Percentiles rank a stretch among this genome's conserved stretches.
These are phyloP conservation scores for Trissolcus brochymenae DNA, from an alignment of 2,888 invertebrate species.

Conservation along the genomic window DNA sequence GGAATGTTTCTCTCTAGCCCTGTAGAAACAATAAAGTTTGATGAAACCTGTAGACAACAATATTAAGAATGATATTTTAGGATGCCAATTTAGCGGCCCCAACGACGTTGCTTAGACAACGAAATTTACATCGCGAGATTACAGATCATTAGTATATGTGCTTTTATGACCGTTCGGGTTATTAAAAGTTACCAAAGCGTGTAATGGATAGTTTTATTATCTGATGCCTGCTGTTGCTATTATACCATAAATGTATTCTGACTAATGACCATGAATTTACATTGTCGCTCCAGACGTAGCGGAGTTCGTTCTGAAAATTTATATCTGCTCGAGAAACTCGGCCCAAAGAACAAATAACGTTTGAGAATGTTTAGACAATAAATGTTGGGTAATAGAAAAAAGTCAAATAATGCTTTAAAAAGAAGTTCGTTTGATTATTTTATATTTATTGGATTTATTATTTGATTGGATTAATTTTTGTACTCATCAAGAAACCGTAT, in stretches of 20 bases:
- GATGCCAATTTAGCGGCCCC: conserved; percentile 29
- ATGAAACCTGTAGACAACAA: conserved; percentile 27
- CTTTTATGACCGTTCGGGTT: conserved; percentile 10
- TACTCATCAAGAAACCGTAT: too few species aligned
- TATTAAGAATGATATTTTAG: conserved; percentile 19
- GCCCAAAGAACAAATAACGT: conserved; percentile 3
- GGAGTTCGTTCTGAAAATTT: not conserved
- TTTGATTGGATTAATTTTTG: too few species aligned
- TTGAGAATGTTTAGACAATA: not conserved
- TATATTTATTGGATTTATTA: too few species aligned
- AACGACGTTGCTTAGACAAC: conserved; percentile 28
- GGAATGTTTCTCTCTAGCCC: not conserved
- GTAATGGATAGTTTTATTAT: conserved; percentile 35
- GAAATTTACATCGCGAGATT: conserved; percentile 22
- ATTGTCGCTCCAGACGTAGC: conserved; percentile 8
- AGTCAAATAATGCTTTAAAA: too few species aligned
- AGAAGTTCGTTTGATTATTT: too few species aligned
- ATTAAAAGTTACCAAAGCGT: conserved; percentile 14
- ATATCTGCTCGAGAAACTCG: too few species aligned
- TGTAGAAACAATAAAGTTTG: conserved; percentile 26
- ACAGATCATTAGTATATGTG: conserved; percentile 21
- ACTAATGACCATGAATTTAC: conserved; percentile 33
- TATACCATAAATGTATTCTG: conserved; percentile 24
- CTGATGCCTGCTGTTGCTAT: conserved; percentile 22
- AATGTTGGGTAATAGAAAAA: too few species aligned